Conservation (phyloP, 2,113 vertebrate genomes). For the Poecilia latipinna region DNA sequence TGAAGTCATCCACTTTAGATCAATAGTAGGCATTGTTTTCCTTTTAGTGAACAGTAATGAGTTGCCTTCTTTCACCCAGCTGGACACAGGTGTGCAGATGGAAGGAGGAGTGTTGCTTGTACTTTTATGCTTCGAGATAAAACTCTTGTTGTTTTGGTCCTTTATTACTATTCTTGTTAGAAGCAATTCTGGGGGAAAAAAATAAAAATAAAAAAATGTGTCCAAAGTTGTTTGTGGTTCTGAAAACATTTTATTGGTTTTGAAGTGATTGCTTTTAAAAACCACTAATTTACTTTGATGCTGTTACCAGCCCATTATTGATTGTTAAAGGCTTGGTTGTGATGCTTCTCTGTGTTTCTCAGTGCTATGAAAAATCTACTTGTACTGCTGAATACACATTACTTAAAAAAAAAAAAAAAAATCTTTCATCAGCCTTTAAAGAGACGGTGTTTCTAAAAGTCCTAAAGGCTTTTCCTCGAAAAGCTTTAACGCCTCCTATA, state of each 20-base stretch:
- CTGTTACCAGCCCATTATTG: neutral
- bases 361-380: constrained; percentile 68
- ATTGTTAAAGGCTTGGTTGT: constrained; percentile 60
- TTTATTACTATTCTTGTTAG: no score
- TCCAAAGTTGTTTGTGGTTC: no score
- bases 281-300: neutral
- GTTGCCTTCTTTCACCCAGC: no score
- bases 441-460: constrained; percentile 33
- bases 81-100: no score
- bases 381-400: constrained; percentile 60
- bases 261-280: neutral
- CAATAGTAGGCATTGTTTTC: no score
- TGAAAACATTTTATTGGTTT: neutral
- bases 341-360: constrained; percentile 56
- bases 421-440: constrained; percentile 55
- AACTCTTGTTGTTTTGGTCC: no score
- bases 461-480: constrained; percentile 43
- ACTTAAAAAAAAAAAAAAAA: constrained; percentile 37
- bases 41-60: no score
- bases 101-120: no score
- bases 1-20: no score
- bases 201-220: no score
- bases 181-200: no score
- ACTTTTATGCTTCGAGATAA: no score
- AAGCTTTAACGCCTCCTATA: constrained; percentile 47